phyloP scores from a whole-genome alignment of 1,140 invertebrate genomes.

The Ectropis grisescens region DNA sequence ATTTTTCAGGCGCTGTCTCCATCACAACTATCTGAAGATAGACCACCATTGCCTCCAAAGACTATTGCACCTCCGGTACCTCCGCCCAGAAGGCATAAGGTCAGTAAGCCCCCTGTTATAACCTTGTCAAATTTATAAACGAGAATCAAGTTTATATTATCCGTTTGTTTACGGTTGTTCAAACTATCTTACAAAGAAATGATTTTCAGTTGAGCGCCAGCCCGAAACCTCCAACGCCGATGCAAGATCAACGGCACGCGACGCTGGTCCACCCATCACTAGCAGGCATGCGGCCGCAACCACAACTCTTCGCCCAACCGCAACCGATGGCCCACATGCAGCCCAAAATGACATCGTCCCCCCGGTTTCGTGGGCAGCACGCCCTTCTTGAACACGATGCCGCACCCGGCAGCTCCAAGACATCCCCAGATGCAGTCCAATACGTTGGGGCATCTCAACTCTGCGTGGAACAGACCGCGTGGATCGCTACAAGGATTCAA shows the following conservation, averaged over 20 bases:
- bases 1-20: constrained; percentile 35
- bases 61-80: constrained; percentile 81
- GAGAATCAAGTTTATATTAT: not conserved
- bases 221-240: constrained; percentile 28
- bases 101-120: constrained; percentile 21
- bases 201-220: constrained; percentile 36
- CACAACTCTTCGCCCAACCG: constrained; percentile 20
- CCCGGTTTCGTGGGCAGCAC: constrained; percentile 37
- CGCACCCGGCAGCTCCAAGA: constrained; percentile 16
- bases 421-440: constrained; percentile 24
- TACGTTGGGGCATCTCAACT: constrained; percentile 29
- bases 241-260: constrained; percentile 35
- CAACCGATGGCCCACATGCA: constrained; percentile 17
- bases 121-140: not conserved
- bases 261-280: constrained; percentile 11
- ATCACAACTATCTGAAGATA: constrained; percentile 46
- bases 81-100: constrained; percentile 85
- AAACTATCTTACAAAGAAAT: too few species aligned
- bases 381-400: constrained; percentile 39
- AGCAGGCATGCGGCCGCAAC: constrained; percentile 1
- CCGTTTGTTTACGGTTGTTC: too few species aligned
- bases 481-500: constrained; percentile 36
- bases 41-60: constrained; percentile 87
- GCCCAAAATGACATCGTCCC: constrained; percentile 16
- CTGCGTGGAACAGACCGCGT: constrained; percentile 35